Base-by-base conservation (phyloP, 2,797 vertebrate genomes). In the Synaphobranchus kaupii region DNA sequence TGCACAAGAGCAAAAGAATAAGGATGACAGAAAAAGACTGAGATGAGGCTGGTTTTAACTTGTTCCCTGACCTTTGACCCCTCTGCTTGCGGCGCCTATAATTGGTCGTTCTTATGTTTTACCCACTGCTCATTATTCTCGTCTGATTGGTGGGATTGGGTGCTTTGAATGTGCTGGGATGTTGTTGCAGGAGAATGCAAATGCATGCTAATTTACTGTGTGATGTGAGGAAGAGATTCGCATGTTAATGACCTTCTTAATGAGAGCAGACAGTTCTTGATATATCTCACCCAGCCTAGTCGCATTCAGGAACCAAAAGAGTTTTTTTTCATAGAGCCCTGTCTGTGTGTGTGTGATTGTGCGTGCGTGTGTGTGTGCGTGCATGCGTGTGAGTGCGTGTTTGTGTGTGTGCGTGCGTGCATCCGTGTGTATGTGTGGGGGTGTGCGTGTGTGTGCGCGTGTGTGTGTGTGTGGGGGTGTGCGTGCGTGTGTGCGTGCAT, bases 241-340 rank as follows among this genome's bases (percentile, higher is more conserved):
- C 44, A 81, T 81, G 44, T 81, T 81, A 81, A 81, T 50, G 78
- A 81, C 44, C 78, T 81, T 31, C 17, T 81, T 81, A 81, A 81
- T 50, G 25, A 81, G 78, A 10, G 78, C 47, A 50, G 44, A 50
- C 47, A 3, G 9, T 81, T 50, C 78, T 12, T 25, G 22, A 81
- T 81, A 81, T 50, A 81, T 48, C 44, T 48, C 22, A 81, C 47
- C 4, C 78, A 81, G 78, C 78, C 44, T 4, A 0, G 47, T 25
- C 0, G 9, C 13, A 50, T 20, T 25, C 44, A n/a, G 78, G 44
- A 48, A n/a, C 44, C 73, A 39, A 39, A 68, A 25, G 66, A 2
- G 9, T 39, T 34, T 8, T 63, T 71, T 73, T 13, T 8, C 28
- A 73, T 15, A 31, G 68, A 9, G 12, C 68, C 22, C 34, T 78